Percentiles rank a stretch among this genome's conserved stretches.
These are phyloP conservation scores for Punctoribates punctum DNA, from an alignment of 2,888 invertebrate genomes.

Conservation along the genomic window DNA sequence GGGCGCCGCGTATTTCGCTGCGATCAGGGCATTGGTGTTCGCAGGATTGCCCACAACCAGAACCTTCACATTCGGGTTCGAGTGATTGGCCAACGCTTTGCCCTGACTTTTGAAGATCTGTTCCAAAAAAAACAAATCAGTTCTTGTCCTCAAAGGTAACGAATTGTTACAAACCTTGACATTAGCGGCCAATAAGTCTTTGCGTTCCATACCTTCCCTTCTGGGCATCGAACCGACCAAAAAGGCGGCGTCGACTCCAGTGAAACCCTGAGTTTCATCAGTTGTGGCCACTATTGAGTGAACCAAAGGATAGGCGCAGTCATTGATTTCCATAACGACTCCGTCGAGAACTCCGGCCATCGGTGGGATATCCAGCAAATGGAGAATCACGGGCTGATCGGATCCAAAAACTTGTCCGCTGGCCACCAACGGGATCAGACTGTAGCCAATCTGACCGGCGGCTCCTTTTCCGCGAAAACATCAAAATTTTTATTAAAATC, in stretches of 20 bases:
- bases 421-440: conserved; percentile 86
- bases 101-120: conserved; percentile 94
- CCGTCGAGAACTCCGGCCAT: conserved; percentile 97
- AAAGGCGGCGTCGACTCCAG: conserved; percentile 91
- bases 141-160: neutral
- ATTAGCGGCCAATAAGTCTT: conserved; percentile 93
- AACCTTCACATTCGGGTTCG: conserved; percentile 86
- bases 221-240: conserved; percentile 98
- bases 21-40: conserved; percentile 95
- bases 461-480: conserved; percentile 63
- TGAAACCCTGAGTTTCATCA: conserved; percentile 86
- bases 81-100: conserved; percentile 80
- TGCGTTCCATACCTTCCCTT: conserved; percentile 96
- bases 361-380: conserved; percentile 87
- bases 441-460: conserved; percentile 98
- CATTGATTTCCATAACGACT: conserved; percentile 94
- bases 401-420: conserved; percentile 93
- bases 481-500: neutral
- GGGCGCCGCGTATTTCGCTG: conserved; percentile 84
- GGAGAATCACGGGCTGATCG: conserved; percentile 77
- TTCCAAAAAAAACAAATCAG: neutral
- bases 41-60: conserved; percentile 99
- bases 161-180: conserved; percentile 61
- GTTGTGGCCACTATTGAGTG: conserved; percentile 79
- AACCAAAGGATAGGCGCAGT: conserved; percentile 88